A percentile compares a stretch with the other conserved stretches of the same genome.
Evolutionary conservation across 2,888 invertebrate species (phyloP).

Genomic region (Cistogaster globosa): DNA sequence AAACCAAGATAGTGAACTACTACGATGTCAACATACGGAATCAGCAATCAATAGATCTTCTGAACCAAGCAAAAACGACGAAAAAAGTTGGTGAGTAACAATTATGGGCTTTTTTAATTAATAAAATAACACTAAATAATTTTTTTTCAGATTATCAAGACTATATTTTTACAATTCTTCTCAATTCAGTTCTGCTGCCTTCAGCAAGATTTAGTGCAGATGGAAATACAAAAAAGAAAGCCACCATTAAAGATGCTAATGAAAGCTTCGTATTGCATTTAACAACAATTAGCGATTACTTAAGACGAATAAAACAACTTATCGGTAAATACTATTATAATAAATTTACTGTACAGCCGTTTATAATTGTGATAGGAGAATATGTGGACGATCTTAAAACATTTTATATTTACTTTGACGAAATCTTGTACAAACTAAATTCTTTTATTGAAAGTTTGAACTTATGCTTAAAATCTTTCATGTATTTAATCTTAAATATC

Average conservation of each 20-base stretch:
- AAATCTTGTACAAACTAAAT: slow-evolving; percentile 27
- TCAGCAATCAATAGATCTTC: slow-evolving; percentile 47
- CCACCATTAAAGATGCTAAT: too few relatives aligned
- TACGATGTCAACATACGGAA: slow-evolving; percentile 46
- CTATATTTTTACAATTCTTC: too few relatives aligned
- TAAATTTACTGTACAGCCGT: slow-evolving; percentile 11
- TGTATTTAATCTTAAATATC: background rate
- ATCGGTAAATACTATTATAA: slow-evolving; percentile 50
- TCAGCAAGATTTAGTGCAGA: too few relatives aligned
- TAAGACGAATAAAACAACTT: slow-evolving; percentile 46
- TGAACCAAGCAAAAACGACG: slow-evolving; percentile 45
- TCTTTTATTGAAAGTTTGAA: slow-evolving; percentile 41
- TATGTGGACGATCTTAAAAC: slow-evolving; percentile 42
- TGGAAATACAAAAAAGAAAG: too few relatives aligned
- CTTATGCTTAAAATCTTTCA: slow-evolving; percentile 17
- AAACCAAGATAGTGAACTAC: too few relatives aligned
- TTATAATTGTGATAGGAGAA: slow-evolving; percentile 47
- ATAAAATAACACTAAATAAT: too few relatives aligned
- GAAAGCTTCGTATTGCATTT: slow-evolving; percentile 37
- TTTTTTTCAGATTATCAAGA: too few relatives aligned
- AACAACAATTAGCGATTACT: slow-evolving; percentile 38
- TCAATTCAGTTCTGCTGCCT: too few relatives aligned
- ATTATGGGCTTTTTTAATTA: too few relatives aligned
- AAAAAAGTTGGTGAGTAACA: too few relatives aligned
- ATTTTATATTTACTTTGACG: slow-evolving; percentile 38